A percentile compares a stretch with the other conserved stretches of the same genome.
Evolutionary conservation across 1,140 invertebrate genomes (phyloP).

Genomic region (Neocloeon triangulifer): DNA sequence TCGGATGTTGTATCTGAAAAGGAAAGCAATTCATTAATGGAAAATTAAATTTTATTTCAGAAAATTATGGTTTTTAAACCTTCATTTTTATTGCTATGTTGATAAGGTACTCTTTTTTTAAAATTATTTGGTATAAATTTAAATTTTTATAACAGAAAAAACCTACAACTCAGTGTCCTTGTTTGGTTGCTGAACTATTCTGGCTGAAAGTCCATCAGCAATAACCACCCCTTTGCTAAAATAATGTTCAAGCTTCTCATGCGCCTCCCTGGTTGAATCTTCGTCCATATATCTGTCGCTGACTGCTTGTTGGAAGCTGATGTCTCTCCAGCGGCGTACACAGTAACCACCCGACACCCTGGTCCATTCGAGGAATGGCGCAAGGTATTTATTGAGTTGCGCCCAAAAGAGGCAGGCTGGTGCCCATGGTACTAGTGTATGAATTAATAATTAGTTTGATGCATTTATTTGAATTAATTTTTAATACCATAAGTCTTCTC

Average conservation of each 20-base stretch:
- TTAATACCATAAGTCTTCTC: slow-evolving; percentile 30
- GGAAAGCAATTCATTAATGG: no score
- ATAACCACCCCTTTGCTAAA: slow-evolving; percentile 19
- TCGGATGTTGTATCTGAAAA: slow-evolving; percentile 44
- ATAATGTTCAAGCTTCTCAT: slow-evolving; percentile 27
- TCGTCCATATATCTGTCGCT: slow-evolving; percentile 27
- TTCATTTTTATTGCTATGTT: no score
- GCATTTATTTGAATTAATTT: background rate
- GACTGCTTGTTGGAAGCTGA: slow-evolving; percentile 25
- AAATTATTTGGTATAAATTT: no score
- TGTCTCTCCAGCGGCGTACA: slow-evolving; percentile 37
- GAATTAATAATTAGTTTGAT: background rate
- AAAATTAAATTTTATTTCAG: no score
- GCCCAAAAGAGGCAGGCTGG: slow-evolving; percentile 43
- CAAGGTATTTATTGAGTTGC: slow-evolving; percentile 32
- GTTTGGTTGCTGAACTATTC: slow-evolving; percentile 1
- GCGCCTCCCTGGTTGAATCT: slow-evolving; percentile 16
- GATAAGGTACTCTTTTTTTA: no score
- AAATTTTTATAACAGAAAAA: no score
- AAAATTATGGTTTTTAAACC: no score
- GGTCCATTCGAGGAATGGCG: slow-evolving; percentile 37
- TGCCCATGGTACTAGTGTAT: slow-evolving; percentile 28
- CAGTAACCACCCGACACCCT: slow-evolving; percentile 28
- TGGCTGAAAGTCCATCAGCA: background rate
- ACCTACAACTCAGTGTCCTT: background rate